Evolutionary conservation across 2,888 invertebrate genomes (phyloP).

Genomic region (Drosophila hawaiiensis): DNA sequence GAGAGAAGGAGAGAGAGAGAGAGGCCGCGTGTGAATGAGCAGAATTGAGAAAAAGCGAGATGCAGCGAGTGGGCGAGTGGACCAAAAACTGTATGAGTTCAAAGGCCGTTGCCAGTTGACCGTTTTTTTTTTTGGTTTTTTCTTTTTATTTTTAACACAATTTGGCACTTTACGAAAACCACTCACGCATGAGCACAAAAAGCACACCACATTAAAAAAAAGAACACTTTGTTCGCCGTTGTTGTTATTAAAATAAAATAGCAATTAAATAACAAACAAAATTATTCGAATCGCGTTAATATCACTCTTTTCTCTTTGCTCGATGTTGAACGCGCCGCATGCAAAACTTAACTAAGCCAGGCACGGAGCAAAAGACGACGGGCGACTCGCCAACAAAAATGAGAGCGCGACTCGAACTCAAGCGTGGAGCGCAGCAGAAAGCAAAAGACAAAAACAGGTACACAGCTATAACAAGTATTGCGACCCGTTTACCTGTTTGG

Average conservation of each 20-base stretch:
- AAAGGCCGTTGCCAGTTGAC: conserved; percentile 61
- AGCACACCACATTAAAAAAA: conserved; percentile 6
- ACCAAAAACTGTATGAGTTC: conserved; percentile 64
- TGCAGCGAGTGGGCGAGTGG: conserved; percentile 32
- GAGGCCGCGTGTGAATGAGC: conserved; percentile 44
- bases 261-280: conserved; percentile 19
- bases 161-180: conserved; percentile 23
- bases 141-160: conserved; percentile 20
- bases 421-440: conserved; percentile 19
- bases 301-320: conserved; percentile 1
- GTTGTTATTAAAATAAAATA: conserved; percentile 14
- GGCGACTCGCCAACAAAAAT: conserved; percentile 22
- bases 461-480: conserved; percentile 55
- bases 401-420: conserved; percentile 25
- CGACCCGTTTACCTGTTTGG: conserved; percentile 54
- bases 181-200: conserved; percentile 37
- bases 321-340: conserved; percentile 63
- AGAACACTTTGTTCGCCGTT: conserved; percentile 24
- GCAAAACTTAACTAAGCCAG: conserved; percentile 60
- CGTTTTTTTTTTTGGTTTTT: conserved; percentile 7
- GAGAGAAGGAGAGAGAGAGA: neutral
- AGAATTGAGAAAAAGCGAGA: conserved; percentile 27
- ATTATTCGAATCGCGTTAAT: conserved; percentile 37
- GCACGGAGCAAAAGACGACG: conserved; percentile 21
- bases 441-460: conserved; percentile 49